A percentile compares a stretch with the other conserved stretches of the same genome.
Evolutionary conservation across 2,113 vertebrate species (phyloP).

Genomic region (Ptilonorhynchus violaceus): DNA sequence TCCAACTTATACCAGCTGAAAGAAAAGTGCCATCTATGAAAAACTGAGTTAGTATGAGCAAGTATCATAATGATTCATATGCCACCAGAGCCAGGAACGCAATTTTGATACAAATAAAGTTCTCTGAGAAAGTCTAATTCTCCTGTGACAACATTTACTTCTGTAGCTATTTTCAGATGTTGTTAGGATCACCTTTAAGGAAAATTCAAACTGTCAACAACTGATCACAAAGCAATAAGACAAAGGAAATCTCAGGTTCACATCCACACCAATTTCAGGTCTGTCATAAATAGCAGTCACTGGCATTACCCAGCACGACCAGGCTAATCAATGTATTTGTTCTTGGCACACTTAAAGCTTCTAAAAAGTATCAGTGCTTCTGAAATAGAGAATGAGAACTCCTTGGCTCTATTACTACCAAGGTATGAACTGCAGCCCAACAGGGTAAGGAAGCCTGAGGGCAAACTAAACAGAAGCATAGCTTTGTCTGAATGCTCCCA

Average conservation of each 20-base stretch:
- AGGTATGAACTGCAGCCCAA: background rate
- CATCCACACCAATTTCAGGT: background rate
- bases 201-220: background rate
- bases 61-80: background rate
- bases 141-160: background rate
- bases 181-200: background rate
- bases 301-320: background rate
- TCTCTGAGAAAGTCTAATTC: background rate
- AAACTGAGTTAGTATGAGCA: background rate
- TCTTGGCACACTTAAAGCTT: background rate
- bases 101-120: background rate
- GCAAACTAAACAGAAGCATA: background rate
- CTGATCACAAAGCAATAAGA: background rate
- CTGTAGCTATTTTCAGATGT: background rate
- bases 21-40: constrained; percentile 7
- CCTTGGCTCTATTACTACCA: background rate
- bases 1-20: constrained; percentile 79
- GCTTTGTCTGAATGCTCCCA: background rate
- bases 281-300: background rate
- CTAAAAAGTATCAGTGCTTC: background rate
- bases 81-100: background rate
- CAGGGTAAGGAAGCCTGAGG: background rate
- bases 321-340: background rate
- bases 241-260: background rate
- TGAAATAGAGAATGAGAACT: background rate